Evolutionary conservation across 1,140 invertebrate species (phyloP).

Genomic region (Drosophila repletoides): DNA sequence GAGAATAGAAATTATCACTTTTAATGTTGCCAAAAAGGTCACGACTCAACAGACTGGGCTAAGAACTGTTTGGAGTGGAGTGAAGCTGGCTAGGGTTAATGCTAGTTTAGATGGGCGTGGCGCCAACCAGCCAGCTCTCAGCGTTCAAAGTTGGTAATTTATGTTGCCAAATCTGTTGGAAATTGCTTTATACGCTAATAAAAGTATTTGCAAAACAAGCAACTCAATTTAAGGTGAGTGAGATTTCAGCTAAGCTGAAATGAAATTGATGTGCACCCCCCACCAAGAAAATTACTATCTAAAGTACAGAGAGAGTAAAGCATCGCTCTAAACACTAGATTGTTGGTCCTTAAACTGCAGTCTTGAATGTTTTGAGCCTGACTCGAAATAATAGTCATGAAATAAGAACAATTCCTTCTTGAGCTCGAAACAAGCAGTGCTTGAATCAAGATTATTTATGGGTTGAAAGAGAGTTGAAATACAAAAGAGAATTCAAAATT

Average conservation of each 20-base stretch:
- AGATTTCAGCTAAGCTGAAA: background rate
- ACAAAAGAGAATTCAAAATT: too few species aligned
- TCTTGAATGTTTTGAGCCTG: too few species aligned
- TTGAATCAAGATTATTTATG: too few species aligned
- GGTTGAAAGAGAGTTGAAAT: too few species aligned
- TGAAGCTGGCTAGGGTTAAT: background rate
- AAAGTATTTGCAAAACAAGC: conserved; percentile 47
- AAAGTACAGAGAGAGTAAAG: too few species aligned
- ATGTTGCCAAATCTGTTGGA: conserved; percentile 68
- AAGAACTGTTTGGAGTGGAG: background rate
- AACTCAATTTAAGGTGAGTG: conserved; percentile 50
- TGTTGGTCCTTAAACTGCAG: too few species aligned
- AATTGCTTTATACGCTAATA: conserved; percentile 69
- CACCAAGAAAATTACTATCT: background rate
- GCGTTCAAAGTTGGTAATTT: conserved; percentile 57
- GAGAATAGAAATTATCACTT: conserved; percentile 73
- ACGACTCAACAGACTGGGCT: conserved; percentile 37
- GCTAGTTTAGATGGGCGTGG: conserved; percentile 41
- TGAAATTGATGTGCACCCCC: background rate
- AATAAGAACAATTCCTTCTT: too few species aligned
- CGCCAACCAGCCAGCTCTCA: conserved; percentile 32
- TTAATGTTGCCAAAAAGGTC: conserved; percentile 78
- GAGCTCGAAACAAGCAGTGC: too few species aligned
- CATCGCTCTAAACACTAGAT: too few species aligned
- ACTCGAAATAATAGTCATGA: too few species aligned